phyloP scores from a whole-genome alignment of 2,113 vertebrate genomes.

The Lasiurus cinereus region DNA sequence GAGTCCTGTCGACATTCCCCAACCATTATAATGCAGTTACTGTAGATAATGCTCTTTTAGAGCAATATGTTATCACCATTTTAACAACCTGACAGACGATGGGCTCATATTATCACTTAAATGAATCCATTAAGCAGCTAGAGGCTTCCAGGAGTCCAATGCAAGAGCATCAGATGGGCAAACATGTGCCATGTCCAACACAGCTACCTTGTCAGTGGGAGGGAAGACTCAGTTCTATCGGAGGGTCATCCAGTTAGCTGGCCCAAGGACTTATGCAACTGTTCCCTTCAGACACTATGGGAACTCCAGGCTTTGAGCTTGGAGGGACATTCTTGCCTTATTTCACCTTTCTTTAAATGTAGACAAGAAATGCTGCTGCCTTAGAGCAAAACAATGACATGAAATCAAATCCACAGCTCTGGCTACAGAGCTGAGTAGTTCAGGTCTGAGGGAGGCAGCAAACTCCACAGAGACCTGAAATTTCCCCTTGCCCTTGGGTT shows the following conservation, averaged over 20 bases:
- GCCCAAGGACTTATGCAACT: neutral
- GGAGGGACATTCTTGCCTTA: neutral
- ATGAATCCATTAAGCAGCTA: constrained; percentile 81
- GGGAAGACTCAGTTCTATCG: neutral
- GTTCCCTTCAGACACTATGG: neutral
- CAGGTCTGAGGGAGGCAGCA: neutral
- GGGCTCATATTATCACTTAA: constrained; percentile 81
- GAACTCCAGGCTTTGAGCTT: neutral
- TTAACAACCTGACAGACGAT: constrained; percentile 84
- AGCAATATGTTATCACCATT: constrained; percentile 79
- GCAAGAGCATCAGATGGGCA: constrained; percentile 52
- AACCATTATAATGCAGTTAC: constrained; percentile 65
- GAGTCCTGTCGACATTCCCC: constrained; percentile 64
- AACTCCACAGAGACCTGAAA: neutral
- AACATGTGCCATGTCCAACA: neutral
- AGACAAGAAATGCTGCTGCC: constrained; percentile 1
- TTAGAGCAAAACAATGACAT: constrained; percentile 14
- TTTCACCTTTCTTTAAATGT: neutral
- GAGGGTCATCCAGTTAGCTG: neutral
- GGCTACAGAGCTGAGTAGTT: neutral
- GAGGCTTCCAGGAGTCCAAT: constrained; percentile 76
- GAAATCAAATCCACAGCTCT: constrained; percentile 32
- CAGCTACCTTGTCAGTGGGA: neutral
- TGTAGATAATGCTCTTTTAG: constrained; percentile 64
- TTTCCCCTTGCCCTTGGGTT: accelerated